Conservation (phyloP, 2,113 vertebrate genomes). For the Steatornis caripensis region DNA sequence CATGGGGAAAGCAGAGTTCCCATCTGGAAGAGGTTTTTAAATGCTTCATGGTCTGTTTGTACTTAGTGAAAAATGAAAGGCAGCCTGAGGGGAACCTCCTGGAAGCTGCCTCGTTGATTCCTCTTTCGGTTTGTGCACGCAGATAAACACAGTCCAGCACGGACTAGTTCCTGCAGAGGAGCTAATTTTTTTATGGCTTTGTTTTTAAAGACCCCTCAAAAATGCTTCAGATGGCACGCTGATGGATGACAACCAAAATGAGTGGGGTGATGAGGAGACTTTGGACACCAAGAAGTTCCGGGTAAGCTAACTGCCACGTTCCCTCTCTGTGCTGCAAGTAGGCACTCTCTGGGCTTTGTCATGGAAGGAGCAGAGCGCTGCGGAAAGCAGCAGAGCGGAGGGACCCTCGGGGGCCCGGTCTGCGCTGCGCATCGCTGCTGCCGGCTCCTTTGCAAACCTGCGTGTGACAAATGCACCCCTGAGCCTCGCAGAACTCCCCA, state of each 20-base stretch:
- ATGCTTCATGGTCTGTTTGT: background rate
- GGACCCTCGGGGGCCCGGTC: background rate
- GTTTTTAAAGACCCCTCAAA: constrained; percentile 85
- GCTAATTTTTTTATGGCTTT: background rate
- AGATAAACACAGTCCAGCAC: background rate
- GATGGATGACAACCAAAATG: constrained; percentile 93
- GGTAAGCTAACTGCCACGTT: constrained; percentile 70
- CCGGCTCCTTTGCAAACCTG: background rate
- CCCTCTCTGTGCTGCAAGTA: background rate
- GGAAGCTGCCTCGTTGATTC: background rate
- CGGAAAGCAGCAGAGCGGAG: background rate
- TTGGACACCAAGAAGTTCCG: constrained; percentile 90
- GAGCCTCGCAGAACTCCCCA: background rate
- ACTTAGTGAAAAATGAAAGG: background rate
- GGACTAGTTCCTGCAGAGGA: background rate
- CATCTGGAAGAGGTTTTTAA: background rate
- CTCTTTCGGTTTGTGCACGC: background rate
- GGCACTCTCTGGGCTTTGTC: background rate
- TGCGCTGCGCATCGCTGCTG: background rate
- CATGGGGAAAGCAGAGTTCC: background rate
- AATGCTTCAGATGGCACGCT: constrained; percentile 87
- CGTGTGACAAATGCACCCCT: background rate
- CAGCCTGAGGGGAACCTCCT: background rate
- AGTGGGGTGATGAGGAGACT: constrained; percentile 90
- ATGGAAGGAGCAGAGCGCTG: rapidly evolving